phyloP scores from a whole-genome alignment of 2,797 vertebrate species.

The Fratercula arctica region DNA sequence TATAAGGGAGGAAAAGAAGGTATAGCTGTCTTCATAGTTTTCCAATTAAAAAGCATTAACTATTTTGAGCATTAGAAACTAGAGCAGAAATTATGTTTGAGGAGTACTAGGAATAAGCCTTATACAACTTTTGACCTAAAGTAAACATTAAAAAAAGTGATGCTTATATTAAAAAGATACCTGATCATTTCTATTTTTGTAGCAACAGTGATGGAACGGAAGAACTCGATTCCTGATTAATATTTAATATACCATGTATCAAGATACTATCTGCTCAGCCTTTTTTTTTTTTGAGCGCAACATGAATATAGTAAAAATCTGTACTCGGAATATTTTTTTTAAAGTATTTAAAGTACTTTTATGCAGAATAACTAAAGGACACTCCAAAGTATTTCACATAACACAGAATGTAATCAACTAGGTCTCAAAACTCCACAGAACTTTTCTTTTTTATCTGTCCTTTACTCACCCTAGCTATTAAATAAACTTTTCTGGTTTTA shows the following conservation, averaged over 20 bases:
- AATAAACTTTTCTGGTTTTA: not conserved
- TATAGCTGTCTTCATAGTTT: not conserved
- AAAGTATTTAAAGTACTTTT: not conserved
- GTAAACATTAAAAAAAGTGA: not conserved
- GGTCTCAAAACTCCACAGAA: not conserved
- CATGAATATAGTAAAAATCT: not conserved
- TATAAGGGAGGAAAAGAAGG: not conserved
- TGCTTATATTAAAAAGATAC: not conserved
- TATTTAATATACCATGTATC: not conserved
- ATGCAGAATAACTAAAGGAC: not conserved
- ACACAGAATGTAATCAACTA: not conserved
- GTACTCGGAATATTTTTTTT: not conserved
- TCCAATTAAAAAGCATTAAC: not conserved
- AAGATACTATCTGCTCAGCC: not conserved
- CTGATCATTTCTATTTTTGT: not conserved
- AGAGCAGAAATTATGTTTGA: constrained; percentile 19
- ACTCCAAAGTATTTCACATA: not conserved
- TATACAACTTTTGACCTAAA: constrained; percentile 18
- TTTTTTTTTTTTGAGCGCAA: not conserved
- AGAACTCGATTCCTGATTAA: not conserved
- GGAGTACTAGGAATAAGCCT: not conserved
- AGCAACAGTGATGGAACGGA: not conserved
- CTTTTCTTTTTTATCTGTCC: not conserved
- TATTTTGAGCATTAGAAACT: constrained; percentile 27
- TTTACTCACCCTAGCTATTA: not conserved